Percentiles rank a stretch among this genome's conserved stretches.
These are phyloP conservation scores for Rhineura floridana DNA, from an alignment of 2,113 vertebrate species.

Conservation along the genomic window DNA sequence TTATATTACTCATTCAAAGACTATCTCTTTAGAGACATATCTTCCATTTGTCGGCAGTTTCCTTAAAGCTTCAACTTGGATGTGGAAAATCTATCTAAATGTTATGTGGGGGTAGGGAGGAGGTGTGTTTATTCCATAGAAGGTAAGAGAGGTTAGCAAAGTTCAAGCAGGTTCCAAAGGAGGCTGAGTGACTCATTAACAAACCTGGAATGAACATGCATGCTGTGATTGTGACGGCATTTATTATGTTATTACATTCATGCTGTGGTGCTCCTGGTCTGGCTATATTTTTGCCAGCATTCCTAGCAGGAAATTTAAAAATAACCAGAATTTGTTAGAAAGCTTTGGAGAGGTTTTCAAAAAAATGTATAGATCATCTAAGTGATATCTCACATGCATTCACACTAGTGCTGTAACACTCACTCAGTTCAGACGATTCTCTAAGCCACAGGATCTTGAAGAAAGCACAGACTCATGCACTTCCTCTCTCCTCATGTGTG, in stretches of 20 bases:
- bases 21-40: neutral
- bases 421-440: neutral
- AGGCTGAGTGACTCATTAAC: neutral
- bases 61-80: conserved; percentile 23
- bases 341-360: neutral
- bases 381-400: neutral
- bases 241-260: conserved; percentile 1
- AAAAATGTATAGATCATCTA: neutral
- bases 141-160: neutral
- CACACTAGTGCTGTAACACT: neutral
- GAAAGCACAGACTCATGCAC: neutral
- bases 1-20: conserved; percentile 32
- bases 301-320: neutral
- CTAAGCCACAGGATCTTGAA: neutral
- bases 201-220: neutral
- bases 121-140: neutral
- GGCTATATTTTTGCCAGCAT: neutral
- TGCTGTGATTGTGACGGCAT: neutral
- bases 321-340: conserved; percentile 6
- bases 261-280: neutral
- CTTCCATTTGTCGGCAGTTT: conserved; percentile 13
- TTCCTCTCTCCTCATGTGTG: neutral
- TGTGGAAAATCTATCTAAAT: conserved; percentile 23
- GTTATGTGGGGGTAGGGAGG: neutral
- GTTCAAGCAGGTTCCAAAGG: neutral